These are phyloP conservation scores for Apis laboriosa DNA, from an alignment of 1,140 invertebrate genomes.

Conservation along the genomic window DNA sequence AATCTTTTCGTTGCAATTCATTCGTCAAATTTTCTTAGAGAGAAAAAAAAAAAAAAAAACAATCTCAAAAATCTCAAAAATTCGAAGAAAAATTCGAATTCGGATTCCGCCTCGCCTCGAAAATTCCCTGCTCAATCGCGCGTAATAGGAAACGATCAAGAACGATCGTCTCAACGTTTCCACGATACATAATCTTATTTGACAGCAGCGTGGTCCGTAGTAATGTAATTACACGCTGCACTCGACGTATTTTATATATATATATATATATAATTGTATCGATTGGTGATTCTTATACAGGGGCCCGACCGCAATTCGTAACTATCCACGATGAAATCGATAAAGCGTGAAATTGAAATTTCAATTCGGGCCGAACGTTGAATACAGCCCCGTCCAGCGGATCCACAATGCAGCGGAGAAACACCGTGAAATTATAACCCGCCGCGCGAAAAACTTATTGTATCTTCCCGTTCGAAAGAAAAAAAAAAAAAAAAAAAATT, in stretches of 20 bases:
- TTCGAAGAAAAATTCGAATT: too few species aligned
- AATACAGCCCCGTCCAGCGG: background rate
- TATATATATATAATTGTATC: constrained; percentile 20
- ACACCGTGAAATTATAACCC: background rate
- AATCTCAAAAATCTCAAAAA: too few species aligned
- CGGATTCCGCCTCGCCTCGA: too few species aligned
- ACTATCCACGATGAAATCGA: constrained; percentile 10
- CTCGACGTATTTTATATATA: background rate
- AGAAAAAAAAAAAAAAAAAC: too few species aligned
- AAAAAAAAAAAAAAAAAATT: background rate
- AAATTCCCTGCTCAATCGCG: too few species aligned
- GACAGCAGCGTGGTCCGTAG: background rate
- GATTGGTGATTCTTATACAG: constrained; percentile 5
- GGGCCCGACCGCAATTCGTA: background rate
- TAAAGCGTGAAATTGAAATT: constrained; percentile 46
- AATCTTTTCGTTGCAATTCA: too few species aligned
- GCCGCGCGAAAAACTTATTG: too few species aligned
- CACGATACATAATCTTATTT: constrained; percentile 6
- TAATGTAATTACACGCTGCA: background rate
- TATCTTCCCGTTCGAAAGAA: background rate
- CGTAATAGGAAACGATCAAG: too few species aligned
- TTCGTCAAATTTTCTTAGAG: too few species aligned
- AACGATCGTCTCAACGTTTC: too few species aligned
- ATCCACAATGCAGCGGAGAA: background rate
- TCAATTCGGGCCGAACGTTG: background rate